phyloP scores from a whole-genome alignment of 92 coral and sea anemone species.

The Chrysogorgia sp. region DNA sequence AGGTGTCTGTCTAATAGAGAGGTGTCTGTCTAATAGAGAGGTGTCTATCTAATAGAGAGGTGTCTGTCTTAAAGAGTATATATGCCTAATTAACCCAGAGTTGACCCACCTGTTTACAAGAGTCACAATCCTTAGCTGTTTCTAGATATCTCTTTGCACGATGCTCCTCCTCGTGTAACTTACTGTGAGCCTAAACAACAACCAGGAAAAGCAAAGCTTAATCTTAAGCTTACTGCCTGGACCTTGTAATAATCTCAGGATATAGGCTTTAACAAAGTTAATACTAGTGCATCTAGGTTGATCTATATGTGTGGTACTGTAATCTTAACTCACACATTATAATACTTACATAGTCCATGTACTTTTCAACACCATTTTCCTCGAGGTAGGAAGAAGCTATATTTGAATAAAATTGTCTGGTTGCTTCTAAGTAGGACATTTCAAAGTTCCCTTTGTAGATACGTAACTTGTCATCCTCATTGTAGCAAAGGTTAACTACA shows the following conservation, averaged over 20 bases:
- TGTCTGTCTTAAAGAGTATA: no score
- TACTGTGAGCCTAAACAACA: slow-evolving; percentile 74
- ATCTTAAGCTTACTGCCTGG: no score
- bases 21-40: no score
- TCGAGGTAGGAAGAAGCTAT: slow-evolving; percentile 84
- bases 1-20: no score
- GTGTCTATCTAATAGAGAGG: no score
- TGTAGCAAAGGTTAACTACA: slow-evolving; percentile 87
- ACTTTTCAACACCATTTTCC: slow-evolving; percentile 87
- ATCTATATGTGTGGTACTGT: no score
- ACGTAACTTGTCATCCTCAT: slow-evolving; percentile 78
- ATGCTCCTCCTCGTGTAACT: slow-evolving; percentile 91
- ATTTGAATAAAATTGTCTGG: slow-evolving; percentile 88
- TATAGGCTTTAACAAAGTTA: no score
- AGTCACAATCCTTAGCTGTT: slow-evolving; percentile 90
- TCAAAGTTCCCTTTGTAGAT: slow-evolving; percentile 93
- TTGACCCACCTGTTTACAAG: slow-evolving; percentile 76
- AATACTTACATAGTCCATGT: slow-evolving; percentile 95
- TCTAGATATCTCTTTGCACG: slow-evolving; percentile 89
- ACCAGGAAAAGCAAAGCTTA: not conserved
- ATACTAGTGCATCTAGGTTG: no score
- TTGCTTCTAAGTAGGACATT: slow-evolving; percentile 85
- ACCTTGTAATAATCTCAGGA: no score
- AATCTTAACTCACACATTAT: no score
- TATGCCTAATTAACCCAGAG: not conserved